Base-by-base conservation (phyloP, 2,113 vertebrate species). In the Cyanoliseus patagonus region DNA sequence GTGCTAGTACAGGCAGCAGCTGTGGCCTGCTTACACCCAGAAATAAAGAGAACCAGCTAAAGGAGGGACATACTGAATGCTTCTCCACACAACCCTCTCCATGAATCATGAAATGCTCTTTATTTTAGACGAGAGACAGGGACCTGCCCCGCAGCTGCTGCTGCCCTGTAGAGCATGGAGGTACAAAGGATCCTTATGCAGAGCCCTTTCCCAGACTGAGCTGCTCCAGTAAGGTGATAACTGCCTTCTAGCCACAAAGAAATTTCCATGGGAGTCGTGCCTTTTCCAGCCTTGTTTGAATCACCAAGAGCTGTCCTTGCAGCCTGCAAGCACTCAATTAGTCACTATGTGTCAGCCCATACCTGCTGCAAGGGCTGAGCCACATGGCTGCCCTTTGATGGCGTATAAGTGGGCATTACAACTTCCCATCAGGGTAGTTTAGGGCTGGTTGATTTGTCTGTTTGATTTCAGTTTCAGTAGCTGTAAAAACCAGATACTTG, bases 301-400 rank as follows among this genome's bases (percentile, higher is more conserved):
- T 57, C 11, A 22, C 37, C 61, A 52, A 67, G 42, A 89, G 31
- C 53, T 41, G 14, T 52, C 25, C 67, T 84, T 67, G 55, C 39
- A 70, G 55, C 52, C 66, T 25, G 4, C 33, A 80, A 37, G 17
- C 7, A 28, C 49, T 28, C 5, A 1, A 70, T 78, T 61, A 51
- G 67, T 53, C 17, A 51, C 44, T 39, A 15, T 25, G 17, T 64
- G 83, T 69, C 81, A 76, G 44, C 35, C 44, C 17, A 0, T 68
- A 55, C 27, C 44, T 83, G 49, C 67, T 49, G 17, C 3, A 4
- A 82, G 47, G 55, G 68, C 66, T 28, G 42, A 88, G 42, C 31
- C 51, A 35, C 1, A 0, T 0, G 0, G 44, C 13, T 67, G 80
- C 62, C 57, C 33, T 35, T 59, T 59, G 33, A 10, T 35, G 57